Evolutionary conservation across 2,888 invertebrate species (phyloP).

Genomic region (Dioctria rufipes): DNA sequence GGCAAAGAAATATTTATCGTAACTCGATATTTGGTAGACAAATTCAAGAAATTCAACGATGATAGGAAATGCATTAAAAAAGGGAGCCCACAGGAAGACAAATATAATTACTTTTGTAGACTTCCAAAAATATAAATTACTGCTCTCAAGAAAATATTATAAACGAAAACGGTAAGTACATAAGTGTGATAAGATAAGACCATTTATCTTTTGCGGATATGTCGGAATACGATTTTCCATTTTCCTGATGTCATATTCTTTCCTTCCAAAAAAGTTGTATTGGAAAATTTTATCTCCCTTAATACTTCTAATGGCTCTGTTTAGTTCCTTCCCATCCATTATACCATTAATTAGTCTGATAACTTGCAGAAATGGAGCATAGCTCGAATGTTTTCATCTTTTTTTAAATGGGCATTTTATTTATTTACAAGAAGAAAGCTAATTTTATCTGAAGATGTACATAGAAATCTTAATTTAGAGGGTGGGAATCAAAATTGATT

Average conservation of each 20-base stretch:
- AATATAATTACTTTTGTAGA: not conserved
- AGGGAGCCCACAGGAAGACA: not conserved
- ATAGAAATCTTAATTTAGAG: too few species aligned
- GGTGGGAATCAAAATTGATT: too few species aligned
- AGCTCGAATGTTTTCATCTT: too few species aligned
- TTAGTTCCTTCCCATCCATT: too few species aligned
- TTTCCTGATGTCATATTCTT: not conserved
- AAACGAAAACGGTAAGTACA: not conserved
- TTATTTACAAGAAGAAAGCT: too few species aligned
- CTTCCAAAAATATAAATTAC: not conserved
- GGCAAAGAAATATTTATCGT: conserved; percentile 3
- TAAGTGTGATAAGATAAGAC: not conserved
- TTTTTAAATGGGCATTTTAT: too few species aligned
- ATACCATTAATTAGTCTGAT: too few species aligned
- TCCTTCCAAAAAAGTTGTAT: not conserved
- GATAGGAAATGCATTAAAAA: too few species aligned
- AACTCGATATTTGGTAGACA: not conserved
- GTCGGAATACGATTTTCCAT: not conserved
- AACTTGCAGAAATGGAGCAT: too few species aligned
- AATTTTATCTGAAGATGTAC: too few species aligned
- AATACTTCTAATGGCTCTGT: too few species aligned
- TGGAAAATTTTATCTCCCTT: not conserved
- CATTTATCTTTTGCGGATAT: not conserved
- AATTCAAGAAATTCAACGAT: not conserved
- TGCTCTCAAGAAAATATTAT: not conserved